Percentiles rank a stretch among this genome's conserved stretches.
Evolutionary conservation across 2,113 vertebrate genomes (phyloP).

Genomic region (Diadophis punctatus): DNA sequence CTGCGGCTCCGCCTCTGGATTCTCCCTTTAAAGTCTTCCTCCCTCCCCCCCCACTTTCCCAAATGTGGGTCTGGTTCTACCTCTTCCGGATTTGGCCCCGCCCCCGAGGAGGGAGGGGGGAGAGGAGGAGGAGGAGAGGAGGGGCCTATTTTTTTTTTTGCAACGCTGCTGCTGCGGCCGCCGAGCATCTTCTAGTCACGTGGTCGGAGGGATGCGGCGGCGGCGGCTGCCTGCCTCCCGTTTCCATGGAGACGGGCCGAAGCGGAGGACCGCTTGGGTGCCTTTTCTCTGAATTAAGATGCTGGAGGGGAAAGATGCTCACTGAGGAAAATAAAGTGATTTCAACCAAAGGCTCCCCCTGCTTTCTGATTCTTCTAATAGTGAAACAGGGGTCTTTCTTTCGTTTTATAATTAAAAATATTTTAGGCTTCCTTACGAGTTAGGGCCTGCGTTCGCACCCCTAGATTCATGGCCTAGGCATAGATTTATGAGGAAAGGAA

Average conservation of each 20-base stretch:
- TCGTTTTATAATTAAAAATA: background rate
- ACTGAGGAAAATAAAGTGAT: background rate
- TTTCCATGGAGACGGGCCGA: slow-evolving; percentile 3
- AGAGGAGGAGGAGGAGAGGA: background rate
- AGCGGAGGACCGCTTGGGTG: background rate
- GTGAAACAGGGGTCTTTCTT: background rate
- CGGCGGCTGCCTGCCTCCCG: background rate
- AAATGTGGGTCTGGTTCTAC: background rate
- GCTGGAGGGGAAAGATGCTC: background rate
- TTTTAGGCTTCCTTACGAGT: background rate
- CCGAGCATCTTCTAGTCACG: slow-evolving; percentile 1
- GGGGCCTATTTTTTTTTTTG: background rate
- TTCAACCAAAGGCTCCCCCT: background rate
- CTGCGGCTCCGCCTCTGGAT: background rate
- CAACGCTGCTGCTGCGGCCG: background rate
- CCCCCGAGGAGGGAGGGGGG: background rate
- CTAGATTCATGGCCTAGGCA: background rate
- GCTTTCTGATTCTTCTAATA: background rate
- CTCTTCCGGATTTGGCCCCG: slow-evolving; percentile 19
- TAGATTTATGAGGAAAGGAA: background rate
- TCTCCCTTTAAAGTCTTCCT: too few species aligned
- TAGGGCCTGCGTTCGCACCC: background rate
- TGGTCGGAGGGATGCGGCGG: background rate
- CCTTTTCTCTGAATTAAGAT: background rate
- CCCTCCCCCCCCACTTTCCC: background rate